A percentile compares a stretch with the other conserved stretches of the same genome.
Evolutionary conservation across 2,888 invertebrate genomes (phyloP).

Genomic region (Macrophya annulata): DNA sequence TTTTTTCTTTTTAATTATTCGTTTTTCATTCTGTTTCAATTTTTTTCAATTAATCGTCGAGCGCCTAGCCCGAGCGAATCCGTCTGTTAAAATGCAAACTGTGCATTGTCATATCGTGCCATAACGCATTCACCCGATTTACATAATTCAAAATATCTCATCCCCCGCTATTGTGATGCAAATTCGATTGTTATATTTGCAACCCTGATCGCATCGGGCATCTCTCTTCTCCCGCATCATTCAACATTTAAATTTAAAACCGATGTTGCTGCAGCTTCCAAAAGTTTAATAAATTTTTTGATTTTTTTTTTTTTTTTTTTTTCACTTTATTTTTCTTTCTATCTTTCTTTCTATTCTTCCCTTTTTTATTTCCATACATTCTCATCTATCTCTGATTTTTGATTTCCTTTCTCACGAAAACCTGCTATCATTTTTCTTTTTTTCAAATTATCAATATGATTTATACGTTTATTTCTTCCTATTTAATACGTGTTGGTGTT

Average conservation of each 20-base stretch:
- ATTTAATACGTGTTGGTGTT: constrained; percentile 1
- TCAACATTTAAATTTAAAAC: constrained; percentile 12
- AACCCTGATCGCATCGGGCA: constrained; percentile 7
- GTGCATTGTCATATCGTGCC: constrained; percentile 51
- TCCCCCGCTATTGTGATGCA: constrained; percentile 50
- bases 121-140: constrained; percentile 47
- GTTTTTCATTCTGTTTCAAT: not conserved
- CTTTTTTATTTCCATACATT: no score
- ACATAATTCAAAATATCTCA: constrained; percentile 54
- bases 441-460: not conserved
- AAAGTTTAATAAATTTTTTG: not conserved
- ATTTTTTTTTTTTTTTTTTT: not conserved
- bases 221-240: not conserved
- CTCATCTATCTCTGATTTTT: no score
- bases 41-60: constrained; percentile 41
- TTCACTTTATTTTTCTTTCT: not conserved
- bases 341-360: no score
- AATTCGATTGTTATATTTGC: constrained; percentile 51
- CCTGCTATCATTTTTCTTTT: not conserved
- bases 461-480: not conserved
- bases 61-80: constrained; percentile 12
- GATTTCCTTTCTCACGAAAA: no score
- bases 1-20: not conserved
- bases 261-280: not conserved
- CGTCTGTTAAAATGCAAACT: constrained; percentile 55